Percentiles rank a stretch among this genome's conserved stretches.
Conservation (phyloP, 1,140 invertebrate genomes). For the Sinonovacula constricta region DNA sequence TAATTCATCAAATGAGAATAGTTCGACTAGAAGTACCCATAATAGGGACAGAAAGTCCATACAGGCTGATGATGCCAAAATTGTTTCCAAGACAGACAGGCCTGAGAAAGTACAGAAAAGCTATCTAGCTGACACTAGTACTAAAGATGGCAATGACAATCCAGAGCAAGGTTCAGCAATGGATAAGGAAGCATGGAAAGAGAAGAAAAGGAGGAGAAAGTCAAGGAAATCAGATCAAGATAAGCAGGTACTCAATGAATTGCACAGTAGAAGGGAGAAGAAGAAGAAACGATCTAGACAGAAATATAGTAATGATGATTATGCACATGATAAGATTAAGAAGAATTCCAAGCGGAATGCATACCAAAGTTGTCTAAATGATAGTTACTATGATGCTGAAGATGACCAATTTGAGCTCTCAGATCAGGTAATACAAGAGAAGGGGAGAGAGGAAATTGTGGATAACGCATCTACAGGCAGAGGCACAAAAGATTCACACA, state of each 20-base stretch:
- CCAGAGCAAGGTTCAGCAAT: neutral
- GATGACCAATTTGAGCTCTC: no score
- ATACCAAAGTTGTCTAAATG: neutral
- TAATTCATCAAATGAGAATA: no score
- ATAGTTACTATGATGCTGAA: neutral
- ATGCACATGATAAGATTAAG: conserved; percentile 39
- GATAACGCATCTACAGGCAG: no score
- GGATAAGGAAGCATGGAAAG: neutral
- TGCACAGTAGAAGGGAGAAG: neutral
- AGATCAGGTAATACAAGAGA: no score
- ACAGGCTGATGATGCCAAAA: no score
- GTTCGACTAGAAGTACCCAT: neutral
- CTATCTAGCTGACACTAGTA: neutral
- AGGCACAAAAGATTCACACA: no score
- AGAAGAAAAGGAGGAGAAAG: neutral
- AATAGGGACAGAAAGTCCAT: neutral
- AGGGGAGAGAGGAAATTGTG: no score
- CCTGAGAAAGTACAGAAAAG: neutral
- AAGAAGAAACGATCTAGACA: conserved; percentile 6
- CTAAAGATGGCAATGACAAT: neutral
- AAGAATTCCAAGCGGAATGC: conserved; percentile 8
- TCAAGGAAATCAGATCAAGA: neutral
- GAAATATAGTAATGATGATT: conserved; percentile 49
- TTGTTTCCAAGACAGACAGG: neutral
- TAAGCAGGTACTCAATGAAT: neutral